phyloP scores from a whole-genome alignment of 2,113 vertebrate species.

The Burhinus bistriatus region DNA sequence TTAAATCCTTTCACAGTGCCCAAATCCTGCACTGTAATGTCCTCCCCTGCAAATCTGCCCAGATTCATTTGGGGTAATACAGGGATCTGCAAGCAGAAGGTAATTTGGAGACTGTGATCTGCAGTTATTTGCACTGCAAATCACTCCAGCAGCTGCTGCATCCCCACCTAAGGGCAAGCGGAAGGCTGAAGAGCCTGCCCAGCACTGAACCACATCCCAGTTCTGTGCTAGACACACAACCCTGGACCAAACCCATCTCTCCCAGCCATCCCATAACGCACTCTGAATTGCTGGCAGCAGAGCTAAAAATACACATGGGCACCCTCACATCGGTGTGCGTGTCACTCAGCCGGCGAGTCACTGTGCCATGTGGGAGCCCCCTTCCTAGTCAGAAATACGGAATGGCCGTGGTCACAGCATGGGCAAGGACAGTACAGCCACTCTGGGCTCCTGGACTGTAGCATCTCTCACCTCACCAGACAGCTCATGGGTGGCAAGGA shows the following conservation, averaged over 20 bases:
- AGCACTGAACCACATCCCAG: neutral
- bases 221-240: neutral
- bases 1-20: neutral
- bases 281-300: neutral
- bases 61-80: neutral
- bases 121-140: neutral
- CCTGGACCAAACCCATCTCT: neutral
- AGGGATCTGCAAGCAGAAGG: neutral
- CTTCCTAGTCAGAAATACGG: neutral
- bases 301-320: neutral
- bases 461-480: neutral
- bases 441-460: neutral
- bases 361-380: neutral
- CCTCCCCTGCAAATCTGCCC: neutral
- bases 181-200: neutral
- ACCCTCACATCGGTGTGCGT: fast-evolving
- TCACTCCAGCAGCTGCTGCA: neutral
- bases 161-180: neutral
- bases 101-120: neutral
- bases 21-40: neutral
- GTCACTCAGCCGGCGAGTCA: fast-evolving
- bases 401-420: fast-evolving
- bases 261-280: neutral
- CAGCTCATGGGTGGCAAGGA: neutral
- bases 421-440: neutral